These are phyloP conservation scores for Drosophila subsilvestris DNA, from an alignment of 2,888 invertebrate genomes.

Conservation along the genomic window DNA sequence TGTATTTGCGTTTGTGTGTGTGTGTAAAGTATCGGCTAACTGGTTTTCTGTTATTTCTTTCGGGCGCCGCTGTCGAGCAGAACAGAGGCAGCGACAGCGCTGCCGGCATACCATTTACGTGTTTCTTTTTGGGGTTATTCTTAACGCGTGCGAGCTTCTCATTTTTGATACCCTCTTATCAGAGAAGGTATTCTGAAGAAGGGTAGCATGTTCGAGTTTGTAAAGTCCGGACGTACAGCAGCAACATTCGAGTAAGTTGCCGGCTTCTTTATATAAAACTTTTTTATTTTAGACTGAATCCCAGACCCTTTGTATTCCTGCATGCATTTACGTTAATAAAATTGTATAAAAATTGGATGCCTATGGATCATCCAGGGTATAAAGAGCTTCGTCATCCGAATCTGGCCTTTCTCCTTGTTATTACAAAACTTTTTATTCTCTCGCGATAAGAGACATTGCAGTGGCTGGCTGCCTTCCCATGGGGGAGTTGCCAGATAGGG, in stretches of 20 bases:
- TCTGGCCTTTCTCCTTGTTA: not conserved
- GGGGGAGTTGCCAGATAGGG: not conserved
- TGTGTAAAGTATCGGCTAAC: conserved; percentile 62
- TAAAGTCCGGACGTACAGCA: not conserved
- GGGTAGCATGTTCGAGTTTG: too few species aligned
- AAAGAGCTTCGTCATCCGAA: not conserved
- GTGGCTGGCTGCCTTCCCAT: not conserved
- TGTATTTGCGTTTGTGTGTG: conserved; percentile 21
- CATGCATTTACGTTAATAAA: too few species aligned
- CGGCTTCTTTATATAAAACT: too few species aligned
- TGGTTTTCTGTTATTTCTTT: conserved; percentile 68
- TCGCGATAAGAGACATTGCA: conserved; percentile 1
- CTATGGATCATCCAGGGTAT: not conserved
- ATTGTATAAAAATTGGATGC: not conserved
- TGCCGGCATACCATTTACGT: conserved; percentile 49
- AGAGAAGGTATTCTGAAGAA: not conserved
- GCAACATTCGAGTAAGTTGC: not conserved
- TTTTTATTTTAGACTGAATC: too few species aligned
- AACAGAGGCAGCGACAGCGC: conserved; percentile 35
- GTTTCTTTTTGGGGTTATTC: conserved; percentile 75
- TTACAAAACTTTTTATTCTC: not conserved
- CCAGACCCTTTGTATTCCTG: too few species aligned
- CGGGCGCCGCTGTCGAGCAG: conserved; percentile 39
- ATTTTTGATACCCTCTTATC: conserved; percentile 6
- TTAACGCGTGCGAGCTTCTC: conserved; percentile 55